phyloP scores from a whole-genome alignment of 2,113 vertebrate species.

The Thryonomys swinderianus region DNA sequence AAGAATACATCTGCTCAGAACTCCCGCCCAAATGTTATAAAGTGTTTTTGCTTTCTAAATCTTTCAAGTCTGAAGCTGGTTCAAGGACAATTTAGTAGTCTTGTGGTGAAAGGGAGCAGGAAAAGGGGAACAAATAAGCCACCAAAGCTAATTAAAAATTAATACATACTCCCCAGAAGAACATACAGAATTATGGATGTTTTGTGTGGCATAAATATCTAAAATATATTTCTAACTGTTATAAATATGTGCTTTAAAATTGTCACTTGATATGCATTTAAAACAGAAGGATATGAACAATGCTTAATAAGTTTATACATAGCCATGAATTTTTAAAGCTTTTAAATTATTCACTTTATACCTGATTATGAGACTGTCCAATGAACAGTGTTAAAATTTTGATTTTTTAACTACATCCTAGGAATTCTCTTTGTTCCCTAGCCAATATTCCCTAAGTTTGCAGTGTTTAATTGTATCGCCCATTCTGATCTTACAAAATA shows the following conservation, averaged over 20 bases:
- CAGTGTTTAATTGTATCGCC: not conserved
- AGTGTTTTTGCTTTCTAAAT: slow-evolving; percentile 79
- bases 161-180: not conserved
- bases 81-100: slow-evolving; percentile 74
- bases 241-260: not conserved
- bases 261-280: not conserved
- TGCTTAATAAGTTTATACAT: not conserved
- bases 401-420: not conserved
- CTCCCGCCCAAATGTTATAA: slow-evolving; percentile 76
- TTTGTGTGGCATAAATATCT: not conserved
- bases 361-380: slow-evolving; percentile 48
- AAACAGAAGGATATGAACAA: slow-evolving; percentile 2
- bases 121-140: slow-evolving; percentile 44
- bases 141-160: slow-evolving; percentile 73
- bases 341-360: slow-evolving; percentile 50
- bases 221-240: slow-evolving; percentile 17
- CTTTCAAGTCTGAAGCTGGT: slow-evolving; percentile 77
- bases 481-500: not conserved
- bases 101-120: slow-evolving; percentile 55
- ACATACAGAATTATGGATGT: not conserved
- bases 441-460: not conserved
- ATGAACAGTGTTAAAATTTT: slow-evolving; percentile 35
- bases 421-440: slow-evolving; percentile 47
- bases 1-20: slow-evolving; percentile 79
- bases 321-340: slow-evolving; percentile 31